These are phyloP conservation scores for Chrysolina americana DNA, from an alignment of 2,888 invertebrate species.

Conservation along the genomic window DNA sequence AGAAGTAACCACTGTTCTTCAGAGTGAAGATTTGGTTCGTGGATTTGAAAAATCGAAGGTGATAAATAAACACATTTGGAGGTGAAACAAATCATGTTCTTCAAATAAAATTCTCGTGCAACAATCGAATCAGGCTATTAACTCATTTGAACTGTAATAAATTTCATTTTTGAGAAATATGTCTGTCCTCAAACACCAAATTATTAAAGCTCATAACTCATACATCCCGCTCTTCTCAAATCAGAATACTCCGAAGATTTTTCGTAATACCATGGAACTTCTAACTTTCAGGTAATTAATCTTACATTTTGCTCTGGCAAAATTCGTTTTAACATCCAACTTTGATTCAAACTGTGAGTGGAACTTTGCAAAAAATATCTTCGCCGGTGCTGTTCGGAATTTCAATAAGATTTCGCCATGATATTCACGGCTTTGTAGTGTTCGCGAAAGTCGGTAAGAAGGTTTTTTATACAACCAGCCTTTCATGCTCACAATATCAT, in stretches of 20 bases:
- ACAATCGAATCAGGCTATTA: too few relatives aligned
- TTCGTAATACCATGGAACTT: slow-evolving; percentile 28
- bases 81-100: too few relatives aligned
- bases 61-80: too few relatives aligned
- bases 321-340: slow-evolving; percentile 40
- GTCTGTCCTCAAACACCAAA: too few relatives aligned
- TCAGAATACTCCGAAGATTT: slow-evolving; percentile 28
- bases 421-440: background rate
- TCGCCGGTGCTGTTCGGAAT: slow-evolving; percentile 15
- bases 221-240: background rate
- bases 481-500: too few relatives aligned
- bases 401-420: slow-evolving; percentile 18
- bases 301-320: slow-evolving; percentile 39
- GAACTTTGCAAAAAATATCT: slow-evolving; percentile 35
- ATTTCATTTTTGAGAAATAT: too few relatives aligned
- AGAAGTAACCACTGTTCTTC: too few relatives aligned
- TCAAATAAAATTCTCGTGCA: too few relatives aligned
- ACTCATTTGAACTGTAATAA: too few relatives aligned
- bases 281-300: slow-evolving; percentile 45
- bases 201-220: background rate
- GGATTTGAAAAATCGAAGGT: too few relatives aligned
- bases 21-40: too few relatives aligned
- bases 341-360: slow-evolving; percentile 41
- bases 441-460: background rate
- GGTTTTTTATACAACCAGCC: too few relatives aligned